These are phyloP conservation scores for Diadromus collaris DNA, from an alignment of 2,888 invertebrate genomes.

Conservation along the genomic window DNA sequence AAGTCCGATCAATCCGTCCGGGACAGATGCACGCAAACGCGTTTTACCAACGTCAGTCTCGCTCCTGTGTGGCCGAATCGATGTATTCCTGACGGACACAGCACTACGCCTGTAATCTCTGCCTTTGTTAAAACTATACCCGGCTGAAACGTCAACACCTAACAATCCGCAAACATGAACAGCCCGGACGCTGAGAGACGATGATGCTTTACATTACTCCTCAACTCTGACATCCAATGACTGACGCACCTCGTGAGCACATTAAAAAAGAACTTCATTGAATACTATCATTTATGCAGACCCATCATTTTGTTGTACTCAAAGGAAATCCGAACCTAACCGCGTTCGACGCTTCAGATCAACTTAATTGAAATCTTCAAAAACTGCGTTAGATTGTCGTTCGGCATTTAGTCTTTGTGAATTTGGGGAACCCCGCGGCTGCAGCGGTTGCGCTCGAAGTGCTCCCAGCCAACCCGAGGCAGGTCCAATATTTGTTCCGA, in stretches of 20 bases:
- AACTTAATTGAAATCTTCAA: not conserved
- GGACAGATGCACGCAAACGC: slow-evolving; percentile 61
- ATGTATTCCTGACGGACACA: slow-evolving; percentile 32
- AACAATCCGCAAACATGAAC: not conserved
- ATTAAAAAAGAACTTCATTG: too few species aligned
- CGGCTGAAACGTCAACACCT: slow-evolving; percentile 2
- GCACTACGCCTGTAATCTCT: slow-evolving; percentile 9
- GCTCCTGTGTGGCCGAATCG: slow-evolving; percentile 23
- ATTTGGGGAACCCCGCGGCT: not conserved
- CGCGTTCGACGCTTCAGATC: not conserved
- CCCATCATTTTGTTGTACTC: too few species aligned
- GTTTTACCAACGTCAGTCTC: slow-evolving; percentile 56
- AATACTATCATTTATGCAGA: too few species aligned
- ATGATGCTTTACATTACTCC: not conserved
- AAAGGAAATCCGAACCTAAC: too few species aligned
- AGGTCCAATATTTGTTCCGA: not conserved
- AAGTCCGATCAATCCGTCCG: slow-evolving; percentile 66
- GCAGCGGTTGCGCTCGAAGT: not conserved
- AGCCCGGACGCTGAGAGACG: not conserved
- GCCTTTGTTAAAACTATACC: slow-evolving; percentile 17
- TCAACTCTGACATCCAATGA: not conserved
- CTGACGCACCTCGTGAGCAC: too few species aligned
- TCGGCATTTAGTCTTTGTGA: too few species aligned
- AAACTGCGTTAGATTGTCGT: not conserved
- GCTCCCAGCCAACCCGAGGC: not conserved